phyloP scores from a whole-genome alignment of 2,113 vertebrate species.

The Cephalophus harveyi region DNA sequence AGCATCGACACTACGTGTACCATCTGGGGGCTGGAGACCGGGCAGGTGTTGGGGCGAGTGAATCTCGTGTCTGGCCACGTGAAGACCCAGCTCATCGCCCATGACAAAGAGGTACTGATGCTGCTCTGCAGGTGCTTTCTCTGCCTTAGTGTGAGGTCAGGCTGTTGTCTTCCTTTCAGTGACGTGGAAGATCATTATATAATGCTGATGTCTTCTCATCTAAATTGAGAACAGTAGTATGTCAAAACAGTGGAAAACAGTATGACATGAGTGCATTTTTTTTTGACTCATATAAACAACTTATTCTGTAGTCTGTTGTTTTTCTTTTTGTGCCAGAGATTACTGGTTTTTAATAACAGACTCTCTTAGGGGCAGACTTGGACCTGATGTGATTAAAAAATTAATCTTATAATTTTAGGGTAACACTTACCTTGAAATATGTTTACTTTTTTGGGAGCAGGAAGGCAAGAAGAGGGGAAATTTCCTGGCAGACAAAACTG shows the following conservation, averaged over 20 bases:
- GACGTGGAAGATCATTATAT: neutral
- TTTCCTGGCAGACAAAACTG: neutral
- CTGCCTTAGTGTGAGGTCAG: neutral
- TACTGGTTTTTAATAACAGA: conserved; percentile 11
- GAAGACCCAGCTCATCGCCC: conserved; percentile 98
- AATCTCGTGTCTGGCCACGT: conserved; percentile 98
- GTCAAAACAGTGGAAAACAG: neutral
- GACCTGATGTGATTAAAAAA: conserved; percentile 8
- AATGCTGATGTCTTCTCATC: neutral
- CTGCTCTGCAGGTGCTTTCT: neutral
- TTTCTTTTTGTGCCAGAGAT: neutral
- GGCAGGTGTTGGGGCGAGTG: conserved; percentile 95
- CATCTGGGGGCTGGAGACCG: conserved; percentile 98
- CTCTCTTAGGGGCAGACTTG: neutral
- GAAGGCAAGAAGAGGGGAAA: neutral
- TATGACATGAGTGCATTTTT: neutral
- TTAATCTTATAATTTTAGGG: neutral
- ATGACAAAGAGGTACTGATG: conserved; percentile 94
- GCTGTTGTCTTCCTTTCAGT: neutral
- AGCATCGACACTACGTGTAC: conserved; percentile 99
- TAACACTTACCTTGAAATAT: conserved; percentile 7
- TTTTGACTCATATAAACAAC: neutral
- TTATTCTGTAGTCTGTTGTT: neutral
- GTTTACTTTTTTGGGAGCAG: neutral
- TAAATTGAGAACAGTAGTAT: neutral